Conservation (phyloP, 1,140 invertebrate species). For the Carcinoscorpius rotundicauda region DNA sequence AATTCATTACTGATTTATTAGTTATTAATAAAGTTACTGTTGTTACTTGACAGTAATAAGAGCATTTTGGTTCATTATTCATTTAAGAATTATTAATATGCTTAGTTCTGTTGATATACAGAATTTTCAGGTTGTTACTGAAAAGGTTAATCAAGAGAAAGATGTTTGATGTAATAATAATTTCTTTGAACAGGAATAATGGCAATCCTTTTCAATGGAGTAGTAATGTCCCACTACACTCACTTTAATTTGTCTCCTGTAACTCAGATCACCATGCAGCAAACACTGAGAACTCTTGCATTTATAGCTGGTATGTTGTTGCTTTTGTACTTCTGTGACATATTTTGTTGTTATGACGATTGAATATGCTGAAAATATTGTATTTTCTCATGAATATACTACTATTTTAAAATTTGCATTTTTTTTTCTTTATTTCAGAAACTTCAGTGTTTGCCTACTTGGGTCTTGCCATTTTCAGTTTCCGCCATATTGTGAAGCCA, state of each 20-base stretch:
- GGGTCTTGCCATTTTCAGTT: constrained; percentile 94
- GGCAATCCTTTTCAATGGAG: constrained; percentile 97
- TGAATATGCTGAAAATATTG: constrained; percentile 8
- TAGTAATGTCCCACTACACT: constrained; percentile 99
- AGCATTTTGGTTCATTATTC: no score
- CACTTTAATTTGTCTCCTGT: constrained; percentile 97
- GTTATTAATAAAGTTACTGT: no score
- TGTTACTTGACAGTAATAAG: no score
- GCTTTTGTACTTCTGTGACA: constrained; percentile 1
- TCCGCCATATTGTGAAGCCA: constrained; percentile 57
- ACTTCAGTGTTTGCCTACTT: constrained; percentile 99
- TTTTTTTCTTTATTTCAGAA: constrained; percentile 41
- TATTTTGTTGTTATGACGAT: constrained; percentile 21
- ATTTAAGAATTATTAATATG: background rate
- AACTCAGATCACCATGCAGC: constrained; percentile 98
- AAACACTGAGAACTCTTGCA: constrained; percentile 92
- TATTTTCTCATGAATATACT: no score
- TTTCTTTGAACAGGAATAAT: constrained; percentile 65
- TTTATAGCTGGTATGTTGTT: constrained; percentile 64
- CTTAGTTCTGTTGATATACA: background rate
- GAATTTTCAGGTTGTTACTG: constrained; percentile 2
- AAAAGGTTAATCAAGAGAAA: constrained; percentile 3
- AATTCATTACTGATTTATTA: no score
- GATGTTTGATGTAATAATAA: background rate
- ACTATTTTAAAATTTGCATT: no score